These are phyloP conservation scores for Anguilla japonica DNA, from an alignment of 2,113 vertebrate genomes.

Conservation along the genomic window DNA sequence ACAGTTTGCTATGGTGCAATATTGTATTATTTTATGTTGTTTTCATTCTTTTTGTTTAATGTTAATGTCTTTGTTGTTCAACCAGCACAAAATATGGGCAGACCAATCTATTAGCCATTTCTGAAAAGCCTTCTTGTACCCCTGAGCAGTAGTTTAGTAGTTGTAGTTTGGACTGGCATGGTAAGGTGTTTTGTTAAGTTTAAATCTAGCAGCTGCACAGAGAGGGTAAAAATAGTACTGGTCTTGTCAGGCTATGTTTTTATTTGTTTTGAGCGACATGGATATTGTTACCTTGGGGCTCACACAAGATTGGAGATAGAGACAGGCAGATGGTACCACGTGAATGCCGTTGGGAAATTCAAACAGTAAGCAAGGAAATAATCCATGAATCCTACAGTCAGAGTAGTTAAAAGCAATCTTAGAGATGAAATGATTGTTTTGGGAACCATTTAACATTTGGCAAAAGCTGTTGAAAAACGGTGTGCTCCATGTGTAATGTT, in stretches of 20 bases:
- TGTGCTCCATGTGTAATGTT: background rate
- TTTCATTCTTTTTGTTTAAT: slow-evolving; percentile 23
- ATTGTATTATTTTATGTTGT: slow-evolving; percentile 43
- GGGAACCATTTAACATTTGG: background rate
- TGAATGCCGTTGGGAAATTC: background rate
- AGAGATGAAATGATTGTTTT: background rate
- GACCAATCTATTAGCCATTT: slow-evolving; percentile 14
- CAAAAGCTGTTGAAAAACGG: background rate
- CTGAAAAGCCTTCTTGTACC: background rate
- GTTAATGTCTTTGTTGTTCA: background rate
- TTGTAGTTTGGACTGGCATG: background rate
- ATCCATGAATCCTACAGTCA: background rate
- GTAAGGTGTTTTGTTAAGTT: slow-evolving; percentile 6
- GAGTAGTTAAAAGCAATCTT: background rate
- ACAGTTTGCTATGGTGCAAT: slow-evolving; percentile 62
- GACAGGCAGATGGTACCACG: background rate
- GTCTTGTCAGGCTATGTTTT: background rate
- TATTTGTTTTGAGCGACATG: background rate
- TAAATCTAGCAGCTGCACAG: slow-evolving; percentile 1
- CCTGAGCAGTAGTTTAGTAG: slow-evolving; percentile 1
- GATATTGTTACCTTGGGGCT: background rate
- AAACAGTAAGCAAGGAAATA: background rate
- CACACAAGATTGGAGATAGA: background rate
- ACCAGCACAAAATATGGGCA: slow-evolving; percentile 16
- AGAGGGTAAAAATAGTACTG: slow-evolving; percentile 8